A percentile compares a stretch with the other conserved stretches of the same genome.
Conservation (phyloP, 2,888 invertebrate species). For the Nymphalis polychloros region DNA sequence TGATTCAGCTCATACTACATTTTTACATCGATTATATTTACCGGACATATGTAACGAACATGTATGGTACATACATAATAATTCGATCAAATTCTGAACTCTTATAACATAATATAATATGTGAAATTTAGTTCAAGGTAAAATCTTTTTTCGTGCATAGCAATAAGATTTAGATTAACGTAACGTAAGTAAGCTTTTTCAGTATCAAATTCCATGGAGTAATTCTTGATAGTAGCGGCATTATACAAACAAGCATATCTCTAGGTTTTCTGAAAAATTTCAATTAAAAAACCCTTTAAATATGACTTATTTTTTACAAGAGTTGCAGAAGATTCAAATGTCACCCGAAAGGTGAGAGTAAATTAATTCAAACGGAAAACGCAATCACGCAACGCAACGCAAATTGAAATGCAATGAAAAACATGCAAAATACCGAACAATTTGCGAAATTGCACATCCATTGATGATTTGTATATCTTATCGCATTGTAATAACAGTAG, state of each 20-base stretch:
- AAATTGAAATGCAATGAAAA: neutral
- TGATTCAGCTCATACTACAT: conserved; percentile 28
- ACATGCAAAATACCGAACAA: conserved; percentile 14
- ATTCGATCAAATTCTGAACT: neutral
- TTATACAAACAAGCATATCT: too few species aligned
- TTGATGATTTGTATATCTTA: conserved; percentile 37
- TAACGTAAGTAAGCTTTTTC: too few species aligned
- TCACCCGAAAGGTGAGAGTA: neutral
- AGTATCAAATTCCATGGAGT: too few species aligned
- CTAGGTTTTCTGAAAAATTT: too few species aligned
- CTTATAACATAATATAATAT: too few species aligned
- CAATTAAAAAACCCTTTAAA: too few species aligned
- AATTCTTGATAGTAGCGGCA: too few species aligned
- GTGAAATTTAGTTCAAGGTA: too few species aligned
- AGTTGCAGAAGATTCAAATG: neutral
- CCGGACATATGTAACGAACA: neutral
- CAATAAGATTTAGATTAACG: too few species aligned
- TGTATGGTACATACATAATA: neutral
- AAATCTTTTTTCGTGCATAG: too few species aligned
- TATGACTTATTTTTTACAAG: too few species aligned
- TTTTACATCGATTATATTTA: conserved; percentile 23
- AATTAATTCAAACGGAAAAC: neutral
- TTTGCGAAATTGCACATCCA: conserved; percentile 18
- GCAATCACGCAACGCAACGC: too few species aligned
- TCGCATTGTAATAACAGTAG: conserved; percentile 32